Conservation (phyloP, 2,113 vertebrate genomes). For the Candoia aspera region DNA sequence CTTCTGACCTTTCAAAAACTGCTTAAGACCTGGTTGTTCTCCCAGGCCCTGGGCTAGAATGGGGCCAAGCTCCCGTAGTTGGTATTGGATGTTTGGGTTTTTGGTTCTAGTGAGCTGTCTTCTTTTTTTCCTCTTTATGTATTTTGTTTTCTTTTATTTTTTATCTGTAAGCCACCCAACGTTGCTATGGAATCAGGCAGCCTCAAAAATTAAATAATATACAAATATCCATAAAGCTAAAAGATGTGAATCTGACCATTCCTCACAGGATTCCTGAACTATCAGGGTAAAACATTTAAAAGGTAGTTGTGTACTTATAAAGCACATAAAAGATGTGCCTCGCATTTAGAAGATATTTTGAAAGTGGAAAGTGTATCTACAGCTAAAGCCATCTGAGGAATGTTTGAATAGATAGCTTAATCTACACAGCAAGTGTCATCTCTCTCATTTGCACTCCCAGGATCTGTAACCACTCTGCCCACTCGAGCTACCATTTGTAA, state of each 20-base stretch:
- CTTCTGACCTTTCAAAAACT: too few relatives aligned
- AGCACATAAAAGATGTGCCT: background rate
- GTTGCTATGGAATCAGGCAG: background rate
- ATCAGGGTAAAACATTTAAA: background rate
- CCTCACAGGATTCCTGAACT: background rate
- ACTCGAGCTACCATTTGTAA: background rate
- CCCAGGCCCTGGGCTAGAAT: background rate
- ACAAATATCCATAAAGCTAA: background rate
- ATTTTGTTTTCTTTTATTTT: background rate
- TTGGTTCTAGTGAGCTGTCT: background rate
- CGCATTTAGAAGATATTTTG: background rate
- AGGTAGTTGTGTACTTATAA: background rate
- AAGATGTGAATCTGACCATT: background rate
- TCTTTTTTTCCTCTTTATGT: background rate
- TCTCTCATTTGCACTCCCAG: background rate
- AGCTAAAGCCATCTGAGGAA: background rate
- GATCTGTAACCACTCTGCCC: background rate
- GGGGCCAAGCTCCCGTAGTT: background rate
- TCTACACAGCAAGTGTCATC: background rate
- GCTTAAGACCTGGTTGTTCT: background rate
- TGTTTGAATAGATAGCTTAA: background rate
- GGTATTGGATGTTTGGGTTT: background rate
- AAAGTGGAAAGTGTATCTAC: background rate
- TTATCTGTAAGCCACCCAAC: background rate
- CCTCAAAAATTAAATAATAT: background rate